phyloP scores from a whole-genome alignment of 2,113 vertebrate genomes.

The Mastomys coucha region DNA sequence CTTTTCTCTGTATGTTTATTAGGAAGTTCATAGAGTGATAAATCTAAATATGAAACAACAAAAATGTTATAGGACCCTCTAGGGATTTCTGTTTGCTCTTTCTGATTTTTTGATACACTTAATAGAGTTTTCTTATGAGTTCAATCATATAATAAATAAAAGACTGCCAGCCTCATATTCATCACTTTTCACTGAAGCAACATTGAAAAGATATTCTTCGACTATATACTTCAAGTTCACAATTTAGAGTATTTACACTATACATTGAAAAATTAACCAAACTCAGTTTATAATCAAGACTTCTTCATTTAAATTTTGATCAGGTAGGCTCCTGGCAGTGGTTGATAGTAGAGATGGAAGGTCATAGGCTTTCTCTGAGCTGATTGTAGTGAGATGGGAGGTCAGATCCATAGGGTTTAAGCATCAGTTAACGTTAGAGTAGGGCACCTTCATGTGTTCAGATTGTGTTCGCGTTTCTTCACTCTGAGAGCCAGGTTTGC shows the following conservation, averaged over 20 bases:
- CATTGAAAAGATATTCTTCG: neutral
- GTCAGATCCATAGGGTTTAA: neutral
- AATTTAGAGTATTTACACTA: neutral
- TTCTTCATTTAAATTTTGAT: slow-evolving; percentile 38
- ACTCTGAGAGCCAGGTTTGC: neutral
- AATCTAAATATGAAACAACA: slow-evolving; percentile 1
- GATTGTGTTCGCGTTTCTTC: neutral
- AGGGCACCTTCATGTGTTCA: neutral
- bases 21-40: slow-evolving; percentile 34
- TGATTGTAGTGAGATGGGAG: neutral
- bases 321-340: neutral
- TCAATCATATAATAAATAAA: slow-evolving; percentile 33
- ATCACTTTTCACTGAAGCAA: neutral
- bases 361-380: slow-evolving; percentile 4
- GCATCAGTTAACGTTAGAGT: neutral
- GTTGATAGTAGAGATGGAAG: neutral
- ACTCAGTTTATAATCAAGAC: neutral
- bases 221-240: neutral
- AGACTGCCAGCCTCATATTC: neutral
- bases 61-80: neutral
- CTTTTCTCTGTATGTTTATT: slow-evolving; percentile 29
- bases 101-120: neutral
- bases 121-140: slow-evolving; percentile 7
- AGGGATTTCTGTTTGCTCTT: slow-evolving; percentile 43
- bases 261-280: neutral